Evolutionary conservation across 2,113 vertebrate genomes (phyloP), one percentile per base, ranked within the genome.

Genomic region (Chlamydotis undulata): DNA sequence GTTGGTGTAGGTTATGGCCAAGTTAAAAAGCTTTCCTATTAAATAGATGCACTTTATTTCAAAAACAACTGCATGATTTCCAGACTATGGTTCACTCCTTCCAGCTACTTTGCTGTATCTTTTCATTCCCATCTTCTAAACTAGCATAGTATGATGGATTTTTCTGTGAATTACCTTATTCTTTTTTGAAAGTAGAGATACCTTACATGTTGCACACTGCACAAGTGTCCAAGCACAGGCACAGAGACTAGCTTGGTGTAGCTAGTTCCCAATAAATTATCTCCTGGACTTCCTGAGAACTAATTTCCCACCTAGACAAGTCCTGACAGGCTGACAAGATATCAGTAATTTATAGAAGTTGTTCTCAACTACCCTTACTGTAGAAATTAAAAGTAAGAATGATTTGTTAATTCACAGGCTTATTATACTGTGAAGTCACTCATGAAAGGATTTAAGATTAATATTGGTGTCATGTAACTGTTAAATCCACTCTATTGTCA

Each of bases 311-410:
- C 2, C 1, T 16, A 69, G 70, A 37, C 53, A 76, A 87, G 63
- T 76, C 47, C 78, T 94, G 90, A 90, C 59, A 80, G 25, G 45
- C 35, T 95, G 61, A 55, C 16, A 57, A 79, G 39, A n/a, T 59
- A 85, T 43, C 41, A 68, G 17, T 56, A 90, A 81, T 85, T 86
- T 94, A 33, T 39, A 55, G 61, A 70, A 89, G 55, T 39, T 65
- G 12, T 89, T 93, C 47, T 83, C 64, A 70, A 26, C 29, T 83
- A 39, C 15, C 28, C 14, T 71, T 21, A 22, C 21, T 39, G 35
- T 9, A 89, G 79, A 91, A 96, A 95, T 89, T 74, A 83, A 80
- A 83, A 53, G 12, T 37, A 93, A 81, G 49, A 61, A 29, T 35
- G 11, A 39, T 14, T 82, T 1, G 0, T 50, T 77, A 67, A 85